phyloP scores from a whole-genome alignment of 1,140 invertebrate species.

The Cydia strobilella region DNA sequence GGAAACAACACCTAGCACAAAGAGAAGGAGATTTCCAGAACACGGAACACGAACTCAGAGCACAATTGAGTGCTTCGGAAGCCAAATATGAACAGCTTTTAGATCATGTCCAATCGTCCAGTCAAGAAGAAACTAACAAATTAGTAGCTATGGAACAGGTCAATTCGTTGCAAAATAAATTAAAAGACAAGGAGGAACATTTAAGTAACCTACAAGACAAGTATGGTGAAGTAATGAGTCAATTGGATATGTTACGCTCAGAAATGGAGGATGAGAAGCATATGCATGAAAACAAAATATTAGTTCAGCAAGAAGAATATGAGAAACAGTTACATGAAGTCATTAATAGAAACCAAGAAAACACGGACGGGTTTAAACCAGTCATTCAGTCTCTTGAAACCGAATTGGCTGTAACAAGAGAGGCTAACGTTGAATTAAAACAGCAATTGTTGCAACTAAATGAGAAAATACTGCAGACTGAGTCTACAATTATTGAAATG shows the following conservation, averaged over 20 bases:
- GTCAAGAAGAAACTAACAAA: slow-evolving; percentile 78
- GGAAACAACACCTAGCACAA: slow-evolving; percentile 83
- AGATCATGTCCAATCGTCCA: slow-evolving; percentile 68
- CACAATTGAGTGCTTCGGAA: slow-evolving; percentile 69
- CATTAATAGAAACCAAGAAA: slow-evolving; percentile 47
- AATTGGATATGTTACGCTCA: slow-evolving; percentile 71
- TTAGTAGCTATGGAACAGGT: slow-evolving; percentile 68
- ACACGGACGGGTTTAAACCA: slow-evolving; percentile 48
- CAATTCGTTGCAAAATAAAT: slow-evolving; percentile 67
- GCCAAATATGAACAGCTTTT: slow-evolving; percentile 79
- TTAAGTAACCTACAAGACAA: slow-evolving; percentile 63
- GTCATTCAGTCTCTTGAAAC: slow-evolving; percentile 52
- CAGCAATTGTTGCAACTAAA: slow-evolving; percentile 44
- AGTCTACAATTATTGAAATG: slow-evolving; percentile 55
- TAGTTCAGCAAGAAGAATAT: slow-evolving; percentile 71
- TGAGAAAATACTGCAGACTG: slow-evolving; percentile 40
- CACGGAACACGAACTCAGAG: slow-evolving; percentile 75
- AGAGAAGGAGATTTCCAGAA: slow-evolving; percentile 81
- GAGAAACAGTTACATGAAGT: slow-evolving; percentile 66
- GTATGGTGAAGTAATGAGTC: slow-evolving; percentile 66
- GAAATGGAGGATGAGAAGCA: slow-evolving; percentile 74
- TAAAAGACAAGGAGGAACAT: slow-evolving; percentile 76
- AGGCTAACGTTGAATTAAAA: slow-evolving; percentile 52
- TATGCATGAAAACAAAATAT: slow-evolving; percentile 71
- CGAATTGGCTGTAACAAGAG: slow-evolving; percentile 58